Evolutionary conservation across 2,888 invertebrate species (phyloP), one percentile per base, ranked within the genome.

Genomic region (Theodoxus fluviatilis): DNA sequence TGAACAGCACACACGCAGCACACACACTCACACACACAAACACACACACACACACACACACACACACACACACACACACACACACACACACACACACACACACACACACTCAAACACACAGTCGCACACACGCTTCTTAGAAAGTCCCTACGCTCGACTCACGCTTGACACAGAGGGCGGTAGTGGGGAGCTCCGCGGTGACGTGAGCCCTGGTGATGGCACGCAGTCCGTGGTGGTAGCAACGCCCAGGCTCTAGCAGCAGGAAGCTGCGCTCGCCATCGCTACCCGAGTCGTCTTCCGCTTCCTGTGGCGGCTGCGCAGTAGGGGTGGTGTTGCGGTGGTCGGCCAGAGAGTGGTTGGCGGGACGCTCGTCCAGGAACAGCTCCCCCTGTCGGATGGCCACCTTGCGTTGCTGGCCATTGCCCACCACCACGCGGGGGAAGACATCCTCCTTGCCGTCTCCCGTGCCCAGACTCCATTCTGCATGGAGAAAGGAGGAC

Each of bases 171-270:
- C n/a, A n/a, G n/a, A n/a, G n/a, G n/a, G n/a, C n/a, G n/a, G n/a
- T n/a, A n/a, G n/a, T n/a, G n/a, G n/a, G n/a, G n/a, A n/a, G n/a
- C n/a, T n/a, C n/a, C n/a, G n/a, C n/a, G n/a, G n/a, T n/a, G n/a
- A 69, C 59, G 61, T 69, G 49, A 3, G 69, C 47, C 69, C 33
- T 61, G 69, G 49, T 69, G 49, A 69, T 38, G 31, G 49, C 69
- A 47, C 38, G 63, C 49, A 69, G 25, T 3, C 18, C 37, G 12
- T 63, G 63, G 12, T 9, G 15, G 22, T 63, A 38, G 37, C 69
- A 63, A 25, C 69, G 9, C 9, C 69, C 69, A 2, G 69, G 69
- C 37, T 69, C 69, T n/a, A n/a, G n/a, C n/a, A n/a, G n/a, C n/a
- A n/a, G n/a, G n/a, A n/a, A n/a, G n/a, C n/a, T n/a, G n/a, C n/a